Conservation (phyloP, 2,113 vertebrate species). For the Thermophis baileyi region DNA sequence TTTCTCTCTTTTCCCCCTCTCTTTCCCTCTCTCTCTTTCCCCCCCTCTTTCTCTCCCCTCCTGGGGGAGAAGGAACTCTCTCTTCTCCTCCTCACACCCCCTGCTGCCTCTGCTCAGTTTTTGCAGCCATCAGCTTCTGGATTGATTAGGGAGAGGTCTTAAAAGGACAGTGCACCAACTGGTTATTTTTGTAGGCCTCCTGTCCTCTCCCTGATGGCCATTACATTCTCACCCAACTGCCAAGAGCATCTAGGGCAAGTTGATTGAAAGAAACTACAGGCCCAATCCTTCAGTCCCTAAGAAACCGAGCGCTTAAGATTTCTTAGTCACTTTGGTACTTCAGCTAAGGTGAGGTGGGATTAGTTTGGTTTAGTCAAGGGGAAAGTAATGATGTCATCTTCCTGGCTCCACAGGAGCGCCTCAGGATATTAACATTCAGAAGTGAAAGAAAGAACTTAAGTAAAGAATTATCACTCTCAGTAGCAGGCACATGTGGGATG, state of each 20-base stretch:
- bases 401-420: background rate
- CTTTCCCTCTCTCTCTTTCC: too few relatives aligned
- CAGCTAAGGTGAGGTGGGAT: background rate
- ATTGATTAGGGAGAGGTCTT: background rate
- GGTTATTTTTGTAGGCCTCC: too few relatives aligned
- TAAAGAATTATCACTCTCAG: background rate
- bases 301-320: background rate
- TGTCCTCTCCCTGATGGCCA: background rate
- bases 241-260: background rate
- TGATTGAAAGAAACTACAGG: background rate
- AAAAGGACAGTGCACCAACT: background rate
- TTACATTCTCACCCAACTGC: background rate
- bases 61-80: too few relatives aligned
- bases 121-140: background rate
- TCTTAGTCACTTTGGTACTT: background rate
- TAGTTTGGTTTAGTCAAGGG: background rate
- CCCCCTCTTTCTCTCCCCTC: too few relatives aligned
- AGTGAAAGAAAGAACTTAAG: background rate
- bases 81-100: too few relatives aligned
- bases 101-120: background rate
- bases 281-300: background rate
- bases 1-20: too few relatives aligned
- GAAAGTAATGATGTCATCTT: background rate
- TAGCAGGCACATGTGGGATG: background rate
- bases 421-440: background rate